Evolutionary conservation across 1,140 invertebrate species (phyloP).

Genomic region (Andrena cerasifolii): DNA sequence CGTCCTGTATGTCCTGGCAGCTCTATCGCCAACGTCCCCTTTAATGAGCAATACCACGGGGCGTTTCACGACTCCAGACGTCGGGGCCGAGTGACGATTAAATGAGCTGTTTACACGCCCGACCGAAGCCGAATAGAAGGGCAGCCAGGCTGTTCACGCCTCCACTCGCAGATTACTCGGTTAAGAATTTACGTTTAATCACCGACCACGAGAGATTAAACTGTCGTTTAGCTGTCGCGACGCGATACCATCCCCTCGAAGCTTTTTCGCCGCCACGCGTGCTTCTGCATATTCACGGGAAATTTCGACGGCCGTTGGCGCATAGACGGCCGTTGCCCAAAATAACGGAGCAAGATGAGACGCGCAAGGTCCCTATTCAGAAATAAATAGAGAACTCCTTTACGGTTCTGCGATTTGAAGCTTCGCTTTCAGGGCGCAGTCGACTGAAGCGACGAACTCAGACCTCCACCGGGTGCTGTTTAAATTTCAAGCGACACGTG

Average conservation of each 20-base stretch:
- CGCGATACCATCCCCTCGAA: not conserved
- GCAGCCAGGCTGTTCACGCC: not conserved
- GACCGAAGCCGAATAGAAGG: slow-evolving; percentile 3
- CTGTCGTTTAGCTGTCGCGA: not conserved
- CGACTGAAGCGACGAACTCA: no score
- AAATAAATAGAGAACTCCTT: no score
- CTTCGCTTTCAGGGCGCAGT: no score
- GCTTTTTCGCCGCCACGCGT: not conserved
- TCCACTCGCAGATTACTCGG: not conserved
- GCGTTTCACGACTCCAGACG: slow-evolving; percentile 28
- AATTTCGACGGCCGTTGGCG: not conserved
- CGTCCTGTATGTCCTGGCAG: slow-evolving; percentile 24
- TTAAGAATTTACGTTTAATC: slow-evolving; percentile 28
- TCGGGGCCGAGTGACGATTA: slow-evolving; percentile 4
- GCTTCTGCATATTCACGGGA: slow-evolving; percentile 23
- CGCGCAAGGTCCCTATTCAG: no score
- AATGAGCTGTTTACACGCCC: slow-evolving; percentile 30
- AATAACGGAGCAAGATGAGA: no score
- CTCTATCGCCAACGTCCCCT: slow-evolving; percentile 9
- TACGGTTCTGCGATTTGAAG: no score
- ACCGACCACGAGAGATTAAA: not conserved
- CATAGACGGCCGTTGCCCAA: no score
- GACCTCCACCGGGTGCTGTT: no score
- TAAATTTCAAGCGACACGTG: no score
- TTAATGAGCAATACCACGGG: slow-evolving; percentile 35